Percentiles rank a stretch among this genome's conserved stretches.
Conservation (phyloP, 2,888 invertebrate species). For the Aspidiotus destructor region DNA sequence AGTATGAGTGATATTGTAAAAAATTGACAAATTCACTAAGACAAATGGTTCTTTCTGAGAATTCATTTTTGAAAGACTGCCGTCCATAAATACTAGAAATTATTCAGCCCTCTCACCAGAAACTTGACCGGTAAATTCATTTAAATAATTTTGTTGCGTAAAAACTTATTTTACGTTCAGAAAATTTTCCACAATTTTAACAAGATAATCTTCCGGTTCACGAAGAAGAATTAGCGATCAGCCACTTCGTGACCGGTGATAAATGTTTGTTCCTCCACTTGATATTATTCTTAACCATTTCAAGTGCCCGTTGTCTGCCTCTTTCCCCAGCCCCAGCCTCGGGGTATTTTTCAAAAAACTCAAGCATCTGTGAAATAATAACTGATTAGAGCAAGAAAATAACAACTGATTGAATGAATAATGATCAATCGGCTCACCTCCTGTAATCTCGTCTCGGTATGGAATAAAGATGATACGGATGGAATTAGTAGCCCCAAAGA, state of each 20-base stretch:
- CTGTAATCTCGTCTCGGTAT: constrained; percentile 55
- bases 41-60: too few species aligned
- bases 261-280: constrained; percentile 59
- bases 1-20: too few species aligned
- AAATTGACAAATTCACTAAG: too few species aligned
- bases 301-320: constrained; percentile 63
- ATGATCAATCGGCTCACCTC: constrained; percentile 51
- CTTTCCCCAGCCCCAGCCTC: constrained; percentile 76
- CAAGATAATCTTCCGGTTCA: too few species aligned
- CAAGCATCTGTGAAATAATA: constrained; percentile 52
- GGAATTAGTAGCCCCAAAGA: constrained; percentile 68
- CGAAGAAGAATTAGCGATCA: neutral
- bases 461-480: constrained; percentile 57
- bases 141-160: too few species aligned
- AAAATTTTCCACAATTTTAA: too few species aligned
- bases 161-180: too few species aligned
- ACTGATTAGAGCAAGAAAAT: neutral
- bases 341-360: constrained; percentile 67
- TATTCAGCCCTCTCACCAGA: too few species aligned
- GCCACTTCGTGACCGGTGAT: neutral
- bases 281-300: constrained; percentile 68
- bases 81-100: too few species aligned
- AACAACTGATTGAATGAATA: neutral
- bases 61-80: too few species aligned
- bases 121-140: too few species aligned